phyloP scores from a whole-genome alignment of 2,888 invertebrate species.

The Chymomyza procnemis region DNA sequence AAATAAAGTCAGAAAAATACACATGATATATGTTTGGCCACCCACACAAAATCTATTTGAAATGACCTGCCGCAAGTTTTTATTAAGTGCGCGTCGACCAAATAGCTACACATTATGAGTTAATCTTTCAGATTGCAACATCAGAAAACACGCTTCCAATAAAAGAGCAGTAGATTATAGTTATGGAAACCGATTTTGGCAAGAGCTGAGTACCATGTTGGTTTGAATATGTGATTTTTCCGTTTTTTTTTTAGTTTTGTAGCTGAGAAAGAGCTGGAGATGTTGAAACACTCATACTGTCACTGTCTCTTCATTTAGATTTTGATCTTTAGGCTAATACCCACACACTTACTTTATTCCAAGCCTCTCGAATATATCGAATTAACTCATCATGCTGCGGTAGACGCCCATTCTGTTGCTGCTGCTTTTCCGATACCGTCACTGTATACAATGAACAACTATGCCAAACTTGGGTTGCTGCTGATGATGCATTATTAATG shows the following conservation, averaged over 20 bases:
- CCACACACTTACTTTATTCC: conserved; percentile 82
- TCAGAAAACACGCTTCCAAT: not conserved
- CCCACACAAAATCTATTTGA: conserved; percentile 4
- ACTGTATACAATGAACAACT: conserved; percentile 42
- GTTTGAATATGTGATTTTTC: no score
- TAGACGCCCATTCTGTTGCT: conserved; percentile 59
- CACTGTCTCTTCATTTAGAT: no score
- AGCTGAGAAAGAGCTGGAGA: no score
- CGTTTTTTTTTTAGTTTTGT: no score
- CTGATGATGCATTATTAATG: conserved; percentile 51
- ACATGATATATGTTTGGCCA: not conserved
- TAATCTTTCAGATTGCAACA: not conserved
- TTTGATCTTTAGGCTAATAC: no score
- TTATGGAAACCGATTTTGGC: no score
- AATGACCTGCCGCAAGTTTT: conserved; percentile 41
- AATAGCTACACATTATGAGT: not conserved
- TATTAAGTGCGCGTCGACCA: conserved; percentile 18
- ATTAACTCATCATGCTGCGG: conserved; percentile 87
- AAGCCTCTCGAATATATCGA: conserved; percentile 88
- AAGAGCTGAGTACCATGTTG: no score
- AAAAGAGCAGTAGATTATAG: no score
- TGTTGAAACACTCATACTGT: no score
- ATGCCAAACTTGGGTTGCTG: conserved; percentile 39
- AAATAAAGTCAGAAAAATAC: conserved; percentile 4
- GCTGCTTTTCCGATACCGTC: conserved; percentile 39